Evolutionary conservation across 1,140 invertebrate species (phyloP), one percentile per base, ranked within the genome.

Genomic region (Bilobella aurantiaca): DNA sequence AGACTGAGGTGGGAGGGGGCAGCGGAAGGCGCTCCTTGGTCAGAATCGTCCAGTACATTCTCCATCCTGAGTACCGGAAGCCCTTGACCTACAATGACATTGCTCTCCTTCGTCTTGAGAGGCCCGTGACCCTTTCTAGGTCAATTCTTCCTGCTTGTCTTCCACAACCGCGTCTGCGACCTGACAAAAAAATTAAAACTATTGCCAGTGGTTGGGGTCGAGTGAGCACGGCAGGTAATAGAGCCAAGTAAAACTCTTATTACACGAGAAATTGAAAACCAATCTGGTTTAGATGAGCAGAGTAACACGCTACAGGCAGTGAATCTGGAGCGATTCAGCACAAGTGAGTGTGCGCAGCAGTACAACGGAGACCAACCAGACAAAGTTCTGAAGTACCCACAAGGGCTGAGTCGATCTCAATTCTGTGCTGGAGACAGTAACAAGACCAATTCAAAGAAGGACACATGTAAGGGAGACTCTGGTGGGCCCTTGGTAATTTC

Each of bases 361-460:
- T 68, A 65, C 32, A 49, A 16, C 2, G 18, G 46, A 1, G 71
- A 72, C 25, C 77, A 77, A 25, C 32, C 74, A 64, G 74, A 74
- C 72, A 29, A 3, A 23, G 2, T 8, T 18, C 37, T 25, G 2
- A 68, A 60, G 30, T 59, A 66, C 27, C 64, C 69, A 30, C 25
- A 64, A 21, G 69, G 69, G 31, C 66, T 71, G 14, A 2, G 47
- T 3, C 42, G 58, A 1, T 46, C 57, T 0, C 69, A 71, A 34
- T 29, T 68, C 18, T 71, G 69, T 63, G 69, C 69, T 0, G 69
- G 69, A 18, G 69, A 71, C 59, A 63, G 47, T 32, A n/a, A 42
- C 8, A 53, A 23, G 21, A 5, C 14, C 14, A 14, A 8, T 53
- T 53, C 49, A 53, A 53, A 53, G 49, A 29, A 66, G 30, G 69